Percentiles rank a stretch among this genome's conserved stretches.
phyloP scores from a whole-genome alignment of 1,140 invertebrate genomes.

The Acromyrmex heyeri region DNA sequence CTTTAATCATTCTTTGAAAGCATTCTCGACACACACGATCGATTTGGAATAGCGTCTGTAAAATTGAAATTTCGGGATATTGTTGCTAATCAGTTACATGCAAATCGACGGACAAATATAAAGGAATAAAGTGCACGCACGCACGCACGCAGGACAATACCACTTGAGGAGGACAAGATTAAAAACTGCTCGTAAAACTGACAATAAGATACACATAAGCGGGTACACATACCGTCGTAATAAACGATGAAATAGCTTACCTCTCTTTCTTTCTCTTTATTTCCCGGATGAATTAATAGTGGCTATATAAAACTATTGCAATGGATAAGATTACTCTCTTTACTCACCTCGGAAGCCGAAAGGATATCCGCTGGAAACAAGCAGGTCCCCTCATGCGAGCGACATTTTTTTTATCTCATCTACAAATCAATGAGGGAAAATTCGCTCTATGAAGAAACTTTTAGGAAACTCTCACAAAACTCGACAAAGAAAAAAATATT shows the following conservation, averaged over 20 bases:
- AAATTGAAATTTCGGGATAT: background rate
- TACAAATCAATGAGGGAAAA: slow-evolving; percentile 80
- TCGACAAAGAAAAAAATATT: slow-evolving; percentile 71
- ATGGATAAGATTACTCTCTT: slow-evolving; percentile 79
- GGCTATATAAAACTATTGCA: slow-evolving; percentile 54
- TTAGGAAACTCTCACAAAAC: slow-evolving; percentile 83
- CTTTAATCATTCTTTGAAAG: slow-evolving; percentile 1
- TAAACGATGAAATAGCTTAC: slow-evolving; percentile 53
- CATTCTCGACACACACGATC: slow-evolving; percentile 1
- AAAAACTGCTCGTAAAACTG: slow-evolving; percentile 81
- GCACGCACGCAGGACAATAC: background rate
- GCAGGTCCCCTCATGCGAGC: slow-evolving; percentile 80
- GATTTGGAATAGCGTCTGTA: background rate
- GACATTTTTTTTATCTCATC: slow-evolving; percentile 84
- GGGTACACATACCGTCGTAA: slow-evolving; percentile 47
- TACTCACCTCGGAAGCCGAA: slow-evolving; percentile 85
- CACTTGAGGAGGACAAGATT: slow-evolving; percentile 61
- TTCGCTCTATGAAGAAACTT: slow-evolving; percentile 82
- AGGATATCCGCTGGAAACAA: slow-evolving; percentile 84
- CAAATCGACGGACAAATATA: slow-evolving; percentile 27
- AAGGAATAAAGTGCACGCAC: background rate
- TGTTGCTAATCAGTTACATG: slow-evolving; percentile 45
- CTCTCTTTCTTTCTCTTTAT: slow-evolving; percentile 61
- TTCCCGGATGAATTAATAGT: slow-evolving; percentile 67
- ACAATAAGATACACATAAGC: slow-evolving; percentile 58